phyloP scores from a whole-genome alignment of 2,888 invertebrate genomes.

The Leucozona laternaria region DNA sequence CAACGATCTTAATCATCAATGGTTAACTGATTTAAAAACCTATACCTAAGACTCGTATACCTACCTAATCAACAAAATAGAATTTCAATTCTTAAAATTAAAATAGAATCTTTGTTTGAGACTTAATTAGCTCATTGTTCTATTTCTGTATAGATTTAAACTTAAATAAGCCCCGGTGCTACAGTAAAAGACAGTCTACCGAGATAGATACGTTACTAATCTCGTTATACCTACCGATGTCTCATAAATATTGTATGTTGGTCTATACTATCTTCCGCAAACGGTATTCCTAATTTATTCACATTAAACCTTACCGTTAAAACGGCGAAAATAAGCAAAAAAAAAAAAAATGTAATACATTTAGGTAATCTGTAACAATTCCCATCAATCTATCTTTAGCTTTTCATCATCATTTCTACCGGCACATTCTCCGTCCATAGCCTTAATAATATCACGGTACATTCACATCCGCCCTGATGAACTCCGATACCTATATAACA shows the following conservation, averaged over 20 bases:
- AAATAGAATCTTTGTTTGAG: neutral
- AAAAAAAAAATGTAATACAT: neutral
- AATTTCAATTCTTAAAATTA: neutral
- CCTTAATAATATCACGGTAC: conserved; percentile 35
- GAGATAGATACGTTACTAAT: neutral
- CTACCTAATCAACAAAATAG: too few species aligned
- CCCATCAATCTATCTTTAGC: conserved; percentile 45
- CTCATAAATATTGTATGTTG: neutral
- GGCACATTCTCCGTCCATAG: conserved; percentile 38
- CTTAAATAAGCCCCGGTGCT: neutral
- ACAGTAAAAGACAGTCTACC: neutral
- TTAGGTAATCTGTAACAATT: conserved; percentile 45
- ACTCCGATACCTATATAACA: neutral
- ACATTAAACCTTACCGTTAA: conserved; percentile 48
- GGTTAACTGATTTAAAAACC: neutral
- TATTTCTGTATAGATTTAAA: neutral
- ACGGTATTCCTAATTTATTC: conserved; percentile 42
- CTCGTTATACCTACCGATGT: neutral
- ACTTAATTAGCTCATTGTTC: conserved; percentile 10
- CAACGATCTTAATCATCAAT: neutral
- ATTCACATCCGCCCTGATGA: conserved; percentile 21
- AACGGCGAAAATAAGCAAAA: conserved; percentile 58
- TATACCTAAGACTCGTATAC: neutral
- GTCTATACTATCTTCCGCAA: conserved; percentile 20
- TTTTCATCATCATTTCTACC: conserved; percentile 44